Base-by-base conservation (phyloP, 1,140 invertebrate species). In the Leptinotarsa defecta region DNA sequence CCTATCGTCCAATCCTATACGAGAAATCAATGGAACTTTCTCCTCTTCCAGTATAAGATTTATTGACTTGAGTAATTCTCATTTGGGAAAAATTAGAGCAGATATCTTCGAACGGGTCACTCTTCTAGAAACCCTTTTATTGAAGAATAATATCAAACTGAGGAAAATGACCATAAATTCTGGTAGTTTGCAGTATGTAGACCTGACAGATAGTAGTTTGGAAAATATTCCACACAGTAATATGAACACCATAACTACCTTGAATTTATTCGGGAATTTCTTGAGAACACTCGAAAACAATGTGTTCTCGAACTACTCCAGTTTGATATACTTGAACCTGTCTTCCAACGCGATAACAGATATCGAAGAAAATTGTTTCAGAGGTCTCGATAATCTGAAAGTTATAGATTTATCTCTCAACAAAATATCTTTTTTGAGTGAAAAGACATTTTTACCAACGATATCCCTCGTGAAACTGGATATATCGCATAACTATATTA, bases 401-500 rank as follows among this genome's bases (percentile, higher is more conserved):
- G 72, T 49, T 22, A 62, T 81, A 15, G 80, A 81, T 62, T 57
- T 81, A 34, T 92, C 92, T 0, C 89, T 88, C 83, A 94, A 94
- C 80, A 87, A 89, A 77, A 90, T 94, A 70, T 86, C 86, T 2
- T 77, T 81, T 2, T 77, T 93, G 73, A 87, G 88, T 62, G 84
- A 86, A 75, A 87, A 90, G 34, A 85, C 87, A 34, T 86, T 92
- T 49, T 78, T 83, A 15, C 85, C 88, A 77, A 89, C 90, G 83
- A 86, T 88, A 19, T 87, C 86, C 15, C 77, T 93, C 17, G 87
- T 84, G 3, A 87, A 86, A 75, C 81, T 93, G 1, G 89, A 90
- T 80, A 79, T 94, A 48, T 89, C 88, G 80, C 88, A 90, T 77
- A 93, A 94, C 81, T 90, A 91, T 79, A 79, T 94, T 2, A 89